Base-by-base conservation (phyloP, 2,797 vertebrate species). In the Phrynocephalus guinanensis region DNA sequence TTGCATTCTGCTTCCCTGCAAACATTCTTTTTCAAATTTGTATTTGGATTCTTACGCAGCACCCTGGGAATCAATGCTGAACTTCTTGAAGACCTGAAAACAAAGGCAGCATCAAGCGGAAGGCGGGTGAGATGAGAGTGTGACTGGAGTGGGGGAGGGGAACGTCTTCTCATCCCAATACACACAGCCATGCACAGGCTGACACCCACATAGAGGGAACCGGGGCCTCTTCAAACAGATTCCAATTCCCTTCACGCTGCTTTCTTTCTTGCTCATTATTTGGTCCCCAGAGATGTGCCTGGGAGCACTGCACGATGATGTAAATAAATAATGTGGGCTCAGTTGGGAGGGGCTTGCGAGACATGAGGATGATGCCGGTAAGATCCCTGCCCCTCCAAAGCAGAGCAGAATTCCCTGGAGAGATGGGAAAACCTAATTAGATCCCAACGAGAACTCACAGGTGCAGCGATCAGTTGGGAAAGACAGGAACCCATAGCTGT, bases 291-390 rank as follows among this genome's bases (percentile, higher is more conserved):
- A 50, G 84, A 85, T 13, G 16, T 78, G 83, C 72, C 73, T 60
- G 2, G 10, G 28, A 78, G 60, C 38, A 68, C 60, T 33, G 20
- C 16, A n/a, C 20, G 9, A 77, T 48, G 56, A 67, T 66, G 75
- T 22, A 28, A 68, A 85, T 85, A 78, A 85, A 78, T 77, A 68
- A 77, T 68, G 52, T 10, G 60, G 60, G 3, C 63, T 85, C 20
- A 1, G 44, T 20, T 22, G 33, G 24, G 3, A 68, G 26, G 3
- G 38, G n/a, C 26, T 44, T 9, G 50, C 30, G 7, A 22, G 52
- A 24, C 26, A 60, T 15, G 71, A 2, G 6, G 22, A 56, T 7
- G 4, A 24, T 2, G 3, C 56, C 26, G 15, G n/a, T 16, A 20
- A 50, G 50, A 73, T 60, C 50, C 10, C 56, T n/a, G 4, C 30